Evolutionary conservation across 2,888 invertebrate species (phyloP), one percentile per base, ranked within the genome.

Genomic region (Agonopterix subpropinquella): DNA sequence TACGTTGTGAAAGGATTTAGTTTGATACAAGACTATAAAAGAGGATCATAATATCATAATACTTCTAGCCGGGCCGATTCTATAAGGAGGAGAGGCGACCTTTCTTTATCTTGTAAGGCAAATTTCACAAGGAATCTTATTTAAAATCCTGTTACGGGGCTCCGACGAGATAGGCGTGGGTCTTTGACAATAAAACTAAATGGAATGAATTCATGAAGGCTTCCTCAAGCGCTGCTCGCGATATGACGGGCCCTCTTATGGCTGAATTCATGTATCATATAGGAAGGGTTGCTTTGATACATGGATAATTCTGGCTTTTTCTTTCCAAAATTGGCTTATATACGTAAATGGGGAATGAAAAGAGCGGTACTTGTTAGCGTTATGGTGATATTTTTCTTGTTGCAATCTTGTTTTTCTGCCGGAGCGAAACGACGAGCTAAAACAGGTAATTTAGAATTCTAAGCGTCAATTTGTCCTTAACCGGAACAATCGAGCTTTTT

Each of bases 161-260:
- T 28, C 69, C 67, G 73, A 59, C 70, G 78, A 85, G 87, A 88
- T 87, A 87, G 85, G 87, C 85, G 77, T 81, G 83, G 86, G 81
- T 73, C 81, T 80, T 73, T 67, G 77, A 85, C 86, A 87, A 86
- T 88, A 88, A 86, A 88, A 88, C 87, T 84, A 87, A 88, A 87
- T 88, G 85, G 85, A 88, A 88, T 81, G 86, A 86, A 87, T 86
- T 83, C 74, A 75, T 77, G 83, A 83, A 79, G 78, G 79, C 77
- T 79, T 81, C 79, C 80, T 80, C 77, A 77, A 77, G 74, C 70
- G 74, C 64, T 54, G 73, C 75, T 70, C 68, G 62, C 70, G 80
- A 82, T 84, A 86, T 82, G 83, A 81, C 70, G 75, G 70, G 71
- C 61, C 70, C 65, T 70, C 72, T 77, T 74, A 77, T 70, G 69